A percentile compares a stretch with the other conserved stretches of the same genome.
These are phyloP conservation scores for Platycheirus rosarum DNA, from an alignment of 2,888 invertebrate species.

Conservation along the genomic window DNA sequence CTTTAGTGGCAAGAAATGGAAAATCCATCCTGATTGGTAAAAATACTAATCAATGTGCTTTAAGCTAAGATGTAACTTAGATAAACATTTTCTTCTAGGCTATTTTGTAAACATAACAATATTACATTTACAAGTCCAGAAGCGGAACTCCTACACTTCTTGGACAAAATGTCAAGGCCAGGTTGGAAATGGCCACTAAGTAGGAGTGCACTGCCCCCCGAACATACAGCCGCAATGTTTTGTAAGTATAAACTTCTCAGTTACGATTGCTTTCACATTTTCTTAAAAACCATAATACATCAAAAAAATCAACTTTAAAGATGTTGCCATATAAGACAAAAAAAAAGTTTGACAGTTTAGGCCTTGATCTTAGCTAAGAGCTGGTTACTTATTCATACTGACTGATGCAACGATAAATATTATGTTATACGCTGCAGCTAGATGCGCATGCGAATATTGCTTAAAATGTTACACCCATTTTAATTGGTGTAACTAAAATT, in stretches of 20 bases:
- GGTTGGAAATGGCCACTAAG: conserved; percentile 93
- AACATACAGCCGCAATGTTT: conserved; percentile 83
- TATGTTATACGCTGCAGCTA: conserved; percentile 61
- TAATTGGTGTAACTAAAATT: conserved; percentile 19
- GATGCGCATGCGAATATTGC: conserved; percentile 67
- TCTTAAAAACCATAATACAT: conserved; percentile 37
- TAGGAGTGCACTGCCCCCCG: conserved; percentile 87
- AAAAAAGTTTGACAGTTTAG: conserved; percentile 42
- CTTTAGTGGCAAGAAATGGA: conserved; percentile 90
- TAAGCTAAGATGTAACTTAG: too few relatives aligned
- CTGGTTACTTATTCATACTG: conserved; percentile 51
- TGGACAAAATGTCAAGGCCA: conserved; percentile 90
- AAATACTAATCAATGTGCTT: too few relatives aligned
- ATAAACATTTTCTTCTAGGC: conserved; percentile 84
- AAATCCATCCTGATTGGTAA: conserved; percentile 94
- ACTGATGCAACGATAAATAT: conserved; percentile 33
- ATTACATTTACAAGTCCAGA: conserved; percentile 89
- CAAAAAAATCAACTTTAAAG: conserved; percentile 15
- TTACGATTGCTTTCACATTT: too few relatives aligned
- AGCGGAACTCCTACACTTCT: conserved; percentile 90
- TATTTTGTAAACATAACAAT: conserved; percentile 89
- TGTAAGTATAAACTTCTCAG: conserved; percentile 79
- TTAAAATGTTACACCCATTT: conserved; percentile 37
- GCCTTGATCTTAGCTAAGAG: conserved; percentile 54
- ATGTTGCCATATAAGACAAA: conserved; percentile 30